Percentiles rank a stretch among this genome's conserved stretches.
Evolutionary conservation across 2,113 vertebrate species (phyloP).

Genomic region (Oplegnathus fasciatus): DNA sequence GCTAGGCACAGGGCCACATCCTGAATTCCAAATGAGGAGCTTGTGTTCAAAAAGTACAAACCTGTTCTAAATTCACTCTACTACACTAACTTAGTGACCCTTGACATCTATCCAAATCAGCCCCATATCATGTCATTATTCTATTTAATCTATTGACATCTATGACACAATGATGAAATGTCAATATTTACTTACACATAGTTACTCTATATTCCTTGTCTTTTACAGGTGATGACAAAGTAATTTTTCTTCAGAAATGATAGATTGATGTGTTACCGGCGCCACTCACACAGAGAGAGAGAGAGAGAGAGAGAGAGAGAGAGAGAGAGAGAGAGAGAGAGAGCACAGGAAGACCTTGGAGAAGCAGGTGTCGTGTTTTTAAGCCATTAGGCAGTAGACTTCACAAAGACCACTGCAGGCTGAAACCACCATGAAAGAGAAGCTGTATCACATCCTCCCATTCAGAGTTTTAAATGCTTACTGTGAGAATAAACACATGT

Average conservation of each 20-base stretch:
- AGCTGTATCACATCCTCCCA: constrained; percentile 56
- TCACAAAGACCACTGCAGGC: constrained; percentile 50
- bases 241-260: constrained; percentile 28
- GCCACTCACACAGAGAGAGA: neutral
- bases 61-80: constrained; percentile 48
- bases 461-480: constrained; percentile 72
- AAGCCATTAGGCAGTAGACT: constrained; percentile 61
- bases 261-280: constrained; percentile 34
- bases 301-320: too few relatives aligned
- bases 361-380: constrained; percentile 43
- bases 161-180: constrained; percentile 26
- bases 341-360: constrained; percentile 42
- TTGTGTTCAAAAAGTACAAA: constrained; percentile 62
- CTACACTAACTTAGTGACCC: constrained; percentile 47
- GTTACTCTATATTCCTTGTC: constrained; percentile 1
- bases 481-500: constrained; percentile 56
- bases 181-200: constrained; percentile 21
- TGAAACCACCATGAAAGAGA: constrained; percentile 46
- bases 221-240: constrained; percentile 19
- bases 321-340: too few relatives aligned
- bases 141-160: constrained; percentile 33
- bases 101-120: constrained; percentile 54
- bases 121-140: constrained; percentile 29
- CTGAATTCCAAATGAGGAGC: constrained; percentile 81
- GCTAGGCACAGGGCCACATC: constrained; percentile 74